Percentiles rank a stretch among this genome's conserved stretches.
phyloP scores from a whole-genome alignment of 2,797 vertebrate genomes.

The Spea hammondii region DNA sequence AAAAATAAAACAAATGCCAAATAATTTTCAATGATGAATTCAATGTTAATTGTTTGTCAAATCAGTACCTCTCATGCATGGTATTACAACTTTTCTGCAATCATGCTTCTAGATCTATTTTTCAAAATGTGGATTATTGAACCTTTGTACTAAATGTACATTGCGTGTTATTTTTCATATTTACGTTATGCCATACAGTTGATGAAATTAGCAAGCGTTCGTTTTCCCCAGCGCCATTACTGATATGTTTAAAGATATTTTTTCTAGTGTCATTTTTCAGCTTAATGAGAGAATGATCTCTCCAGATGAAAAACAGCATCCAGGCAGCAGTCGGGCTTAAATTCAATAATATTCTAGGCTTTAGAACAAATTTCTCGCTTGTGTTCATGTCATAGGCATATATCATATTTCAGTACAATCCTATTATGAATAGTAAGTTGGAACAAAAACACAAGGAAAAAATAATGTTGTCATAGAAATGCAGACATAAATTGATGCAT shows the following conservation, averaged over 20 bases:
- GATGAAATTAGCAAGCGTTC: too few relatives aligned
- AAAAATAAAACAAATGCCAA: too few relatives aligned
- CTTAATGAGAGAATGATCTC: constrained; percentile 19
- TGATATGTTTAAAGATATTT: constrained; percentile 3
- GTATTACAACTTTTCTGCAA: too few relatives aligned
- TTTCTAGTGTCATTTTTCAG: constrained; percentile 13
- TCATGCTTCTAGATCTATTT: too few relatives aligned
- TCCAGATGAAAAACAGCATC: constrained; percentile 3
- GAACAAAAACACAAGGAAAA: constrained; percentile 4
- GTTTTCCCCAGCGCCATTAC: constrained; percentile 2
- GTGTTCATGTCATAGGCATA: constrained; percentile 31
- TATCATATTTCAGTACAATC: constrained; percentile 28
- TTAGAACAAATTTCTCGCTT: constrained; percentile 16
- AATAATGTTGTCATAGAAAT: constrained; percentile 33
- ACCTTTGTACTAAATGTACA: too few relatives aligned
- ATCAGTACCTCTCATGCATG: too few relatives aligned
- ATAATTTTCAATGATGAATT: too few relatives aligned
- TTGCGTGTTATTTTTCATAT: too few relatives aligned
- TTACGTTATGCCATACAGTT: too few relatives aligned
- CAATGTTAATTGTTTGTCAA: too few relatives aligned
- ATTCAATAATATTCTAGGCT: constrained; percentile 33
- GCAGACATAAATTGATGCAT: constrained; percentile 9
- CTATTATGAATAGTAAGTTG: constrained; percentile 17
- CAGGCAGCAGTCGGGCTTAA: neutral
- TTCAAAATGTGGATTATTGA: too few relatives aligned